Base-by-base conservation (phyloP, 1,140 invertebrate species). In the Protaetia brevitarsis region DNA sequence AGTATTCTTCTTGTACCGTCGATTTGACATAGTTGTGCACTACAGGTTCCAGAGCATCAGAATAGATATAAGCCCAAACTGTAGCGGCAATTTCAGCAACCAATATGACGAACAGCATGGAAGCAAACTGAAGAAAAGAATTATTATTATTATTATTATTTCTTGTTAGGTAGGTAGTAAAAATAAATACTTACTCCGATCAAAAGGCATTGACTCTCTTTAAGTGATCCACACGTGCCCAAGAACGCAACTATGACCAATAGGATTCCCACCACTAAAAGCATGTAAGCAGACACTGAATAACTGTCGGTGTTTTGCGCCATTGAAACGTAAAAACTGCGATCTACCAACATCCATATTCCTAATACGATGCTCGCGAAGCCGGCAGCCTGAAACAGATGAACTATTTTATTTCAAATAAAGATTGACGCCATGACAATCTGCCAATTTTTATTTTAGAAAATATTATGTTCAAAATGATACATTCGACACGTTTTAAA, bases 201-300 rank as follows among this genome's bases (percentile, higher is more conserved):
- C 7, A 98, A 84, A 84, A 96, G 87, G 78, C 92, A 94, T 72
- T 90, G 90, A 66, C 89, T 94, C 79, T 96, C 93, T 69, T 88
- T 86, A 60, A 92, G 87, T 8, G 94, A 91, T 23, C 95, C 95
- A 78, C 91, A 95, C 77, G 94, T 97, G 61, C 95, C 96, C 28
- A 96, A 85, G 79, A 97, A 91, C 0, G 93, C 90, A 21, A 96
- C 88, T 37, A 93, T 76, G 68, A 95, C 87, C 74, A 97, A 89
- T 30, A 97, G 76, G 34, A 86, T 78, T 2, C 95, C 95, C 62
- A 90, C 84, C 4, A 85, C 87, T 66, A 97, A 83, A 65, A 95
- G 81, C 58, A 94, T 85, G 78, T 90, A 89, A 62, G 90, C 79
- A 66, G 90, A 86, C 72, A 85, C 85, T 70, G 87, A 84, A 72